A percentile compares a stretch with the other conserved stretches of the same genome.
Evolutionary conservation across 2,113 vertebrate genomes (phyloP).

Genomic region (Peromyscus polionotus): DNA sequence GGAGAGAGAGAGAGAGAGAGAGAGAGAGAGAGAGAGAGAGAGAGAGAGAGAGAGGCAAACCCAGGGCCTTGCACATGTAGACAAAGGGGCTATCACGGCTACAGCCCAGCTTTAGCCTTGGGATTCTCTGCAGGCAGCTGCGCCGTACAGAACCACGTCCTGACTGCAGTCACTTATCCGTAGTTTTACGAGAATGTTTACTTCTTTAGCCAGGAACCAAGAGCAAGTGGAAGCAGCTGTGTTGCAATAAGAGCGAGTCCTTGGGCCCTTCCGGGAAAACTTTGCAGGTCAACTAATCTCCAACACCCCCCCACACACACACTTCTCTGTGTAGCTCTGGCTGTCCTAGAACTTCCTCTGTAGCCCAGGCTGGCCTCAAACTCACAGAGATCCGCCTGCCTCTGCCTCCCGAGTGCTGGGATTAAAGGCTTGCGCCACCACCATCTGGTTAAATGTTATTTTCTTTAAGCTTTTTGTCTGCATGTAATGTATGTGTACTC

Average conservation of each 20-base stretch:
- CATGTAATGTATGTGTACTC: neutral
- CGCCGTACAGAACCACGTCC: neutral
- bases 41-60: neutral
- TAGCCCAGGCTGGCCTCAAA: neutral
- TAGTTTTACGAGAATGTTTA: neutral
- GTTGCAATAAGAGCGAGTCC: neutral
- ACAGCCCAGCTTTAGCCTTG: neutral
- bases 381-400: neutral
- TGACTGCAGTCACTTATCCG: neutral
- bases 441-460: neutral
- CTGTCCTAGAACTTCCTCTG: neutral
- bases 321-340: neutral
- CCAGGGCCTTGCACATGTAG: neutral
- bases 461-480: neutral
- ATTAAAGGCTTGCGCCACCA: neutral
- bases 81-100: no score
- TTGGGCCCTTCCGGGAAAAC: neutral
- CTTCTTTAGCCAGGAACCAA: neutral
- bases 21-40: neutral
- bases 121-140: neutral
- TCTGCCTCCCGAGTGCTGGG: neutral
- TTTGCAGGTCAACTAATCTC: neutral
- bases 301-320: no score
- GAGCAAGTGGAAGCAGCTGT: neutral
- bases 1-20: neutral